Evolutionary conservation across 2,113 vertebrate species (phyloP).

Genomic region (Thunnus maccoyii): DNA sequence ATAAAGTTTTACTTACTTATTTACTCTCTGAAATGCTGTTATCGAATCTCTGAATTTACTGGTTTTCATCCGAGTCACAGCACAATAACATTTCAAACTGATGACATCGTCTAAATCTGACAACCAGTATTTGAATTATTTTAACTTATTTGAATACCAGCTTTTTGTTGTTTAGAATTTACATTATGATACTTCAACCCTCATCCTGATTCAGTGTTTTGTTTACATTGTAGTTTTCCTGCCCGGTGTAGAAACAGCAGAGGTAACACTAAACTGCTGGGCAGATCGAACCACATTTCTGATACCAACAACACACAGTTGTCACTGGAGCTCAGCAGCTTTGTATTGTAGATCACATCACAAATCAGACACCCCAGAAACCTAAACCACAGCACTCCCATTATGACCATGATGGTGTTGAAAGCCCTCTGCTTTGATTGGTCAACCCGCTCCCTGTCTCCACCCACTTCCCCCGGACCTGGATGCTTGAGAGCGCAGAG

Average conservation of each 20-base stretch:
- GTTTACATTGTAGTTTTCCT: conserved; percentile 3
- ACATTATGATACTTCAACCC: too few relatives aligned
- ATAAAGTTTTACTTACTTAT: too few relatives aligned
- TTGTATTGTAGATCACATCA: accelerated
- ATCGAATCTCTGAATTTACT: too few relatives aligned
- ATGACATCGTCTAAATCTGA: too few relatives aligned
- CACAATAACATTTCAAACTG: too few relatives aligned
- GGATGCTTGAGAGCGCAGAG: conserved; percentile 30
- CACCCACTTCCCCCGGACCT: conserved; percentile 27
- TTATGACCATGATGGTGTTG: conserved; percentile 21
- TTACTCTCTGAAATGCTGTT: too few relatives aligned
- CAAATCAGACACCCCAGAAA: not conserved
- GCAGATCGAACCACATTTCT: accelerated
- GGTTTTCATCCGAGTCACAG: too few relatives aligned
- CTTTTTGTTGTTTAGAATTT: too few relatives aligned
- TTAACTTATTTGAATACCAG: too few relatives aligned
- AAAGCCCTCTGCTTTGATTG: conserved; percentile 48
- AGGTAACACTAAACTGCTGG: conserved; percentile 42
- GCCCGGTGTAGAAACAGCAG: conserved; percentile 37
- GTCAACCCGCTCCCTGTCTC: not conserved
- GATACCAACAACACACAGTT: accelerated
- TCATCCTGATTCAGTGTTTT: not conserved
- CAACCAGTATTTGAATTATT: too few relatives aligned
- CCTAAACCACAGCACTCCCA: conserved; percentile 6
- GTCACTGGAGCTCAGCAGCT: accelerated